These are phyloP conservation scores for Formica aserva DNA, from an alignment of 2,888 invertebrate species.

Conservation along the genomic window DNA sequence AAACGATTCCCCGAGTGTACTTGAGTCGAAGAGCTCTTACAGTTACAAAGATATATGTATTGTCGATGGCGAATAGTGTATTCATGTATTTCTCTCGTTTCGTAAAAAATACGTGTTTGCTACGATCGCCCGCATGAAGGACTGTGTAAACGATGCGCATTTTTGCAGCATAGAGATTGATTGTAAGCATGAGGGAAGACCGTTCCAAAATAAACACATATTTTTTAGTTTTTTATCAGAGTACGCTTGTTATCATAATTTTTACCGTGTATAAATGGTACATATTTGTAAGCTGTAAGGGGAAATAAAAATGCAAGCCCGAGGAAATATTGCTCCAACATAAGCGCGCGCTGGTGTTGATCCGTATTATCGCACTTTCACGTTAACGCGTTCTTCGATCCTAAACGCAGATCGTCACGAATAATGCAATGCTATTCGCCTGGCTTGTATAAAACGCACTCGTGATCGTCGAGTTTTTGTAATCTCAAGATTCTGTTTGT, in stretches of 20 bases:
- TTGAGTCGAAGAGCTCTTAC: slow-evolving; percentile 72
- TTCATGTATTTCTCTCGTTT: slow-evolving; percentile 53
- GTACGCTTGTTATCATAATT: not conserved
- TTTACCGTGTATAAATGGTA: not conserved
- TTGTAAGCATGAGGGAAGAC: slow-evolving; percentile 45
- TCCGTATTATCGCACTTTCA: not conserved
- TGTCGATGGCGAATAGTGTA: slow-evolving; percentile 68
- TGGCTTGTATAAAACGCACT: slow-evolving; percentile 46
- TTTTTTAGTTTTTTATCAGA: not conserved
- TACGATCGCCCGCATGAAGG: slow-evolving; percentile 48
- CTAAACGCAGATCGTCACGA: slow-evolving; percentile 2
- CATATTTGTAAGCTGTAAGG: not conserved
- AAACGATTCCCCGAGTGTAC: slow-evolving; percentile 71
- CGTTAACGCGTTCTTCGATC: not conserved
- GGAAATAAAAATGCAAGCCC: not conserved
- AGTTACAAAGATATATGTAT: slow-evolving; percentile 71
- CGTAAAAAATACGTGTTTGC: slow-evolving; percentile 45
- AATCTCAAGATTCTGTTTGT: slow-evolving; percentile 60
- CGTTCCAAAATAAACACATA: not conserved
- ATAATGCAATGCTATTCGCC: slow-evolving; percentile 27
- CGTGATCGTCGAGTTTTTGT: slow-evolving; percentile 62
- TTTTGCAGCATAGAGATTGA: slow-evolving; percentile 67
- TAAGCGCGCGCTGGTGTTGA: not conserved
- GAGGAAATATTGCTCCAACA: not conserved
- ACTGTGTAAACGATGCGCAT: slow-evolving; percentile 64